Percentiles rank a stretch among this genome's conserved stretches.
These are phyloP conservation scores for Helleia helle DNA, from an alignment of 2,888 invertebrate species.

Conservation along the genomic window DNA sequence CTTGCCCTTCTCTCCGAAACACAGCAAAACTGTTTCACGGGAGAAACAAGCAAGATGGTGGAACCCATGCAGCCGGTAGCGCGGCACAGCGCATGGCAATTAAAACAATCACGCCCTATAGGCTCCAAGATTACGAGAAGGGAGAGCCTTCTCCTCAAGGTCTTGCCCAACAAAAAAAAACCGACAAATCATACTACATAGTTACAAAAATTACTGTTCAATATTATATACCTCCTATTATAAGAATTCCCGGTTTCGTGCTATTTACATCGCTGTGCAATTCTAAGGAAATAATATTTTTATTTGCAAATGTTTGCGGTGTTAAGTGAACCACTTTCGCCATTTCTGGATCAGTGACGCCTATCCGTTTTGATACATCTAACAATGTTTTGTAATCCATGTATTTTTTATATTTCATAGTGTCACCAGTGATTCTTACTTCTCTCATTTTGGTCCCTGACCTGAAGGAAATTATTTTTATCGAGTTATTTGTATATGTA, in stretches of 20 bases:
- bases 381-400: conserved; percentile 30
- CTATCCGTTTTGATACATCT: conserved; percentile 28
- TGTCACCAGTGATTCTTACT: conserved; percentile 30
- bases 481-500: too few species aligned
- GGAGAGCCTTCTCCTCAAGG: too few species aligned
- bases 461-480: conserved; percentile 26
- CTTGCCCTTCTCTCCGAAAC: too few species aligned
- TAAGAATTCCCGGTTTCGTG: conserved; percentile 56
- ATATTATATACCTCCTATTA: conserved; percentile 51
- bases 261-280: conserved; percentile 47
- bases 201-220: too few species aligned
- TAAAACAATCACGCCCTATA: too few species aligned
- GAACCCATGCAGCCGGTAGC: too few species aligned
- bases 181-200: too few species aligned
- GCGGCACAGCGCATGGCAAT: too few species aligned
- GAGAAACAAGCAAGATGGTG: too few species aligned
- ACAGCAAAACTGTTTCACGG: too few species aligned
- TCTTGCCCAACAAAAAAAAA: too few species aligned
- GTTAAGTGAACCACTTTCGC: conserved; percentile 30
- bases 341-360: conserved; percentile 38
- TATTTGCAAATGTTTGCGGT: conserved; percentile 42
- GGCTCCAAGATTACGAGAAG: too few species aligned
- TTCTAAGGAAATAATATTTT: conserved; percentile 47
- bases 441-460: conserved; percentile 52
- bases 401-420: conserved; percentile 31